Percentiles rank a stretch among this genome's conserved stretches.
Evolutionary conservation across 2,888 invertebrate genomes (phyloP).

Genomic region (Microchrysa polita): DNA sequence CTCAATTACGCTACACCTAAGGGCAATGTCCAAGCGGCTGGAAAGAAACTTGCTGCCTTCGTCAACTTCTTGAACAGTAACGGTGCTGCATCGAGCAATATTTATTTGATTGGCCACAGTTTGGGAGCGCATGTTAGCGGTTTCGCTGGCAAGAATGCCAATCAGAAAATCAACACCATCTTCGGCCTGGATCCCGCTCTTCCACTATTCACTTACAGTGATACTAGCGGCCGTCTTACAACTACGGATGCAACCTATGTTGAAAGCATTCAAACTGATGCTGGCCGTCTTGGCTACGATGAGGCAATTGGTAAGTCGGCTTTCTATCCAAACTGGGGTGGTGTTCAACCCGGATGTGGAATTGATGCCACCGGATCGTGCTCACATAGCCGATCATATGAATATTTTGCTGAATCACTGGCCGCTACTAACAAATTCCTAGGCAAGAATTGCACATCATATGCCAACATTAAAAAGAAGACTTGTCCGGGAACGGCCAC

Average conservation of each 20-base stretch:
- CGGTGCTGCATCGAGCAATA: slow-evolving; percentile 64
- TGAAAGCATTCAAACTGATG: slow-evolving; percentile 55
- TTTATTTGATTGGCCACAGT: slow-evolving; percentile 69
- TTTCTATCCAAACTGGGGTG: slow-evolving; percentile 56
- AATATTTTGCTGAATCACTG: slow-evolving; percentile 65
- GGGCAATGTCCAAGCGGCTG: slow-evolving; percentile 57
- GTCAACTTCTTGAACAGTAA: slow-evolving; percentile 63
- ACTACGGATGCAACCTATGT: slow-evolving; percentile 52
- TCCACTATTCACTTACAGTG: slow-evolving; percentile 54
- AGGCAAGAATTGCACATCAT: slow-evolving; percentile 55
- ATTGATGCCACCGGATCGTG: slow-evolving; percentile 61
- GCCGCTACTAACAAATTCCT: slow-evolving; percentile 55
- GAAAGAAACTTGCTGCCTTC: slow-evolving; percentile 55
- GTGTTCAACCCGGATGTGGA: slow-evolving; percentile 55
- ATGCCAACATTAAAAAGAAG: slow-evolving; percentile 54
- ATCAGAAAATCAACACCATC: slow-evolving; percentile 65
- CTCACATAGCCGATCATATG: slow-evolving; percentile 63
- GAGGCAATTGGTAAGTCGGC: slow-evolving; percentile 52
- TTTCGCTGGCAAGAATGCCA: slow-evolving; percentile 68
- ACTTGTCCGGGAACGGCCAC: slow-evolving; percentile 52
- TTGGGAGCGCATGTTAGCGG: slow-evolving; percentile 70
- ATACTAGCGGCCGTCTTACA: slow-evolving; percentile 51
- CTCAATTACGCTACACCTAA: slow-evolving; percentile 69
- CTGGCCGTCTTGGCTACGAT: slow-evolving; percentile 51
- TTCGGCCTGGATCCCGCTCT: slow-evolving; percentile 60